Conservation (phyloP, 2,113 vertebrate species). For the Aythya baeri region DNA sequence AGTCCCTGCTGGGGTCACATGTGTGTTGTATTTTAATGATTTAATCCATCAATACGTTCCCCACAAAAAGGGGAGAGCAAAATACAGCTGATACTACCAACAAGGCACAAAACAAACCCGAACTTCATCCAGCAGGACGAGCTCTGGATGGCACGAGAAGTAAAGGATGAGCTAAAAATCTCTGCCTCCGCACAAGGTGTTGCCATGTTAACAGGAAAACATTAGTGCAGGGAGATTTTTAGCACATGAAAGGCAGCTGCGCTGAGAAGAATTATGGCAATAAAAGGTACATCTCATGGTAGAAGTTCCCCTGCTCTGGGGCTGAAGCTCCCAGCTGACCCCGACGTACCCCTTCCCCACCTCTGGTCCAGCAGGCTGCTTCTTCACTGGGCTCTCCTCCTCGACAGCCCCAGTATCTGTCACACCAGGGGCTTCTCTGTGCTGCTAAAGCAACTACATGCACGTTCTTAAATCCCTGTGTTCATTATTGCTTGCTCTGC, state of each 20-base stretch:
- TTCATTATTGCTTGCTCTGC: not conserved
- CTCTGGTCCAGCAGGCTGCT: not conserved
- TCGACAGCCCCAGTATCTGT: accelerated
- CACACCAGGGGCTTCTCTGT: accelerated
- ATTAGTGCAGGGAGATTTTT: not conserved
- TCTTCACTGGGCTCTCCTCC: not conserved
- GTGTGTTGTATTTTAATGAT: not conserved
- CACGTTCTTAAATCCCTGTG: not conserved
- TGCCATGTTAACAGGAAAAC: constrained; percentile 49
- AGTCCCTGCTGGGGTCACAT: not conserved
- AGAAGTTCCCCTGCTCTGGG: not conserved
- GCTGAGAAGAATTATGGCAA: not conserved
- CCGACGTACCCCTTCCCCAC: not conserved
- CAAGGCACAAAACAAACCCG: not conserved
- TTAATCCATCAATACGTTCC: not conserved
- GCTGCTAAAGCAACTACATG: not conserved
- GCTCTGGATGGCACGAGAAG: not conserved
- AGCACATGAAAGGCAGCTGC: not conserved
- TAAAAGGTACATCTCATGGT: not conserved
- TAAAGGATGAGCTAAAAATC: not conserved
- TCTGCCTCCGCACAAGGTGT: not conserved
- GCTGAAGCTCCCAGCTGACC: not conserved
- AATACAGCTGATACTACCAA: not conserved
- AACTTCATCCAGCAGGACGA: not conserved
- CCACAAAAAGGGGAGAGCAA: not conserved